Conservation (phyloP, 2,797 vertebrate genomes). For the Synaphobranchus kaupii region DNA sequence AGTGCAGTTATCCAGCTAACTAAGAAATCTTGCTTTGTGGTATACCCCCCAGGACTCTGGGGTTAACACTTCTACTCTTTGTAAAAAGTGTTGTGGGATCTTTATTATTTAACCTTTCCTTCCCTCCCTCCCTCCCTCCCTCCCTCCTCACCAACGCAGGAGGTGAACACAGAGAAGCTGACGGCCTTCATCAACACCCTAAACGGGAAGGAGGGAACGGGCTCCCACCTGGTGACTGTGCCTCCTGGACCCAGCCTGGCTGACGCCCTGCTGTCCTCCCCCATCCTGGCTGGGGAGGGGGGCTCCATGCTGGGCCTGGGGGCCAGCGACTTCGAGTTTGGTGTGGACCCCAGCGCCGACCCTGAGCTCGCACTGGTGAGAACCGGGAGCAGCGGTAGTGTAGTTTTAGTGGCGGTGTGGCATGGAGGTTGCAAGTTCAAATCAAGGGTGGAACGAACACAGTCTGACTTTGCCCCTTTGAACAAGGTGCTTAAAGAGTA, state of each 20-base stretch:
- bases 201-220: slow-evolving; percentile 92
- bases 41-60: no score
- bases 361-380: slow-evolving; percentile 92
- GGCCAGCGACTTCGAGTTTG: slow-evolving; percentile 94
- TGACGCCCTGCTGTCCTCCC: slow-evolving; percentile 93
- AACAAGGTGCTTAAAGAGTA: no score
- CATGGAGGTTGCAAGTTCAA: no score
- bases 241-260: slow-evolving; percentile 93
- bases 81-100: background rate
- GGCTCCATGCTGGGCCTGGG: slow-evolving; percentile 92
- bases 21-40: no score
- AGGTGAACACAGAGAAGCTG: slow-evolving; percentile 93
- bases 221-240: slow-evolving; percentile 94
- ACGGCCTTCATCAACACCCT: slow-evolving; percentile 92
- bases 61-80: no score
- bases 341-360: slow-evolving; percentile 93
- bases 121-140: background rate
- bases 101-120: background rate
- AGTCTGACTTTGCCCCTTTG: no score
- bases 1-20: no score
- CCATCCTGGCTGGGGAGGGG: slow-evolving; percentile 91
- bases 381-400: no score
- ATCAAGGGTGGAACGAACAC: no score
- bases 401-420: no score
- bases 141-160: slow-evolving; percentile 62